Evolutionary conservation across 2,888 invertebrate genomes (phyloP).

Genomic region (Lithophane semibrunnea): DNA sequence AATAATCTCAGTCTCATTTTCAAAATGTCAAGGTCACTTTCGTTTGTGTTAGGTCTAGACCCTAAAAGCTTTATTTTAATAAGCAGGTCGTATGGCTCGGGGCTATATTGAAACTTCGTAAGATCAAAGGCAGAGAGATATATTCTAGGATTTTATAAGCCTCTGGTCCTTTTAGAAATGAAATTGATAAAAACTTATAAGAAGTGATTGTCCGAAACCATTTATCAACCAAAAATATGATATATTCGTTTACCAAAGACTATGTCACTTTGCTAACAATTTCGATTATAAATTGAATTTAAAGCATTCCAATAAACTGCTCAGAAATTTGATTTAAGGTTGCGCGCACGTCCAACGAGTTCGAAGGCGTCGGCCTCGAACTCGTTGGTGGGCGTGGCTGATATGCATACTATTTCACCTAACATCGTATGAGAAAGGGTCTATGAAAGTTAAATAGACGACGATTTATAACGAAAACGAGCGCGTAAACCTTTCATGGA

Average conservation of each 20-base stretch:
- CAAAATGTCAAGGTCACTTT: conserved; percentile 5
- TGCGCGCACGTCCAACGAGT: no score
- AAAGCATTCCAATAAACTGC: background rate
- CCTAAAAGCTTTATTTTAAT: conserved; percentile 1
- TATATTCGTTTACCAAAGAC: background rate
- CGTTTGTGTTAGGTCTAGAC: background rate
- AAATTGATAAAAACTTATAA: background rate
- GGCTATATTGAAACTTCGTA: background rate
- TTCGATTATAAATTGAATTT: background rate
- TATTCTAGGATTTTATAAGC: background rate
- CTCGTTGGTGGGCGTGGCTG: no score
- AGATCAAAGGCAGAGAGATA: conserved; percentile 1
- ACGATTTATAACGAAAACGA: no score
- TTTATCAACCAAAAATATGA: background rate
- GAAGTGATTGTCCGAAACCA: background rate
- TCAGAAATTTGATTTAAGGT: background rate
- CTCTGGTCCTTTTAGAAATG: background rate
- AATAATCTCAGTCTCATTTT: background rate
- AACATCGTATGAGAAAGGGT: no score
- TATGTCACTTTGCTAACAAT: background rate
- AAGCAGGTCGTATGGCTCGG: background rate
- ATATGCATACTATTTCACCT: no score
- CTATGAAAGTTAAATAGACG: no score
- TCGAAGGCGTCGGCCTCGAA: no score
- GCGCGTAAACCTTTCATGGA: no score